Conservation (phyloP, 2,797 vertebrate genomes). For the Nannoperca australis region DNA sequence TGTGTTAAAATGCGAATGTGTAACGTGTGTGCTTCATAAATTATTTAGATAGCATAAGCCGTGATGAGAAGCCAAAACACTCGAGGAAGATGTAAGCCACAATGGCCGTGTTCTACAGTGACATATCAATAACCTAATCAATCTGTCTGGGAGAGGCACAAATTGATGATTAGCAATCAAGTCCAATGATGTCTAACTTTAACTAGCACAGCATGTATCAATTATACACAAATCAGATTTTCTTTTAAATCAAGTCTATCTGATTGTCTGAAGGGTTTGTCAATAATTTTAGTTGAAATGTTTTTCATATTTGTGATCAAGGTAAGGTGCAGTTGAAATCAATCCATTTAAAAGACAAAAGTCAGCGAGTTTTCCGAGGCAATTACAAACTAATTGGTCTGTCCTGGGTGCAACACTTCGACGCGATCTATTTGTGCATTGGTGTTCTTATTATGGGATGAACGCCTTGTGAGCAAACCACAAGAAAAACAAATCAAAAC, state of each 20-base stretch:
- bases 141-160: constrained; percentile 44
- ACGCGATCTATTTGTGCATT: neutral
- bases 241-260: constrained; percentile 56
- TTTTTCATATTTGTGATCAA: constrained; percentile 27
- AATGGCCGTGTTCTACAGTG: constrained; percentile 38
- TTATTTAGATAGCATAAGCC: constrained; percentile 42
- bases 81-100: constrained; percentile 30
- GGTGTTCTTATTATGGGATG: neutral
- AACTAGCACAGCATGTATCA: constrained; percentile 43
- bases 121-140: constrained; percentile 69
- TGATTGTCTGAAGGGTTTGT: constrained; percentile 58
- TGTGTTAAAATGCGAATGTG: constrained; percentile 5
- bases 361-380: constrained; percentile 21
- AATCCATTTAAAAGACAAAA: neutral
- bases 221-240: constrained; percentile 39
- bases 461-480: neutral
- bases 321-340: constrained; percentile 8
- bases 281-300: constrained; percentile 40
- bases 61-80: constrained; percentile 45
- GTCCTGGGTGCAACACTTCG: neutral
- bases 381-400: constrained; percentile 11
- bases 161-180: constrained; percentile 63
- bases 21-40: constrained; percentile 18
- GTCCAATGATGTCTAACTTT: constrained; percentile 47
- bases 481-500: neutral